Evolutionary conservation across 2,888 invertebrate genomes (phyloP), one percentile per base, ranked within the genome.

Genomic region (Pseudanteris insignis): DNA sequence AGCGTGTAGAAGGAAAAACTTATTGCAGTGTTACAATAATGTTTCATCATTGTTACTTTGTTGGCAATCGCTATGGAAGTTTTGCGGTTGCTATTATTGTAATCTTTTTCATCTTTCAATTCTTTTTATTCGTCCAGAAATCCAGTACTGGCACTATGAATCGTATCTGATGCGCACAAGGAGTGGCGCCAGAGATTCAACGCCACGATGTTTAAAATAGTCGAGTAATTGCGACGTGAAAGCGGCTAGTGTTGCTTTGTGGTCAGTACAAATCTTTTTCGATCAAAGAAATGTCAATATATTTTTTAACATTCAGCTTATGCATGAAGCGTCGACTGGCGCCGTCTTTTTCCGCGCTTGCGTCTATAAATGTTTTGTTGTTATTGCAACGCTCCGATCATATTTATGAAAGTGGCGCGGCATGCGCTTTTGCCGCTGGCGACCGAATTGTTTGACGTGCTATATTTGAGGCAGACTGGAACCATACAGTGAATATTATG

Each of bases 141-240:
- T 41, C 33, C 29, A 21, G 40, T 43, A 14, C 44, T 24, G 33
- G 48, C 38, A 43, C 34, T 44, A 58, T 58, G 50, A 58, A 58
- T 58, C 50, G 50, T 58, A 58, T 58, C 50, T 50, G 58, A 58
- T 58, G 33, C 37, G 47, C 53, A 46, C 40, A 59, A 59, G 59
- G 47, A 53, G 53, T 59, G 53, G 59, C 51, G 59, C 59, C 58
- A 46, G 44, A 34, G 44, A 40, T 32, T 21, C 58, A 38, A 21
- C 44, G 15, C 29, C 43, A 18, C 30, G 18, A 18, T 53, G 47
- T 53, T 53, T 53, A 60, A 46, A 59, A 46, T 53, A 60, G 53
- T 53, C 47, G 47, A 51, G 51, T 51, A 59, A 59, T 59, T 48
- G 53, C 47, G 37, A 60, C 43, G 47, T 34, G 43, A 58, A 58